These are phyloP conservation scores for Pteromalus puparum DNA, from an alignment of 1,140 invertebrate genomes.

Conservation along the genomic window DNA sequence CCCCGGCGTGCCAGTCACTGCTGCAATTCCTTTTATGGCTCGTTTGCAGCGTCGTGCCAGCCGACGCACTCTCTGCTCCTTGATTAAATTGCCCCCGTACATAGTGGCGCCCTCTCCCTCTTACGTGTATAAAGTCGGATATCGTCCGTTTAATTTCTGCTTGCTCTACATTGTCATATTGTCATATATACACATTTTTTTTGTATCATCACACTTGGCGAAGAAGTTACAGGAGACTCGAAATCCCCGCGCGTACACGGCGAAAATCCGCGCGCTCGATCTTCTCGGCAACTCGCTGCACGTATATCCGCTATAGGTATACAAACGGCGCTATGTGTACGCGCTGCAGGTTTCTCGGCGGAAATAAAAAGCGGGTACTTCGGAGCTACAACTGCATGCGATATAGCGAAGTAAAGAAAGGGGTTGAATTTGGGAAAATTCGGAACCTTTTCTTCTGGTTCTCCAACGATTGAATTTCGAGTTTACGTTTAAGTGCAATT, in stretches of 20 bases:
- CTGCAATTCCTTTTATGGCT: constrained; percentile 47
- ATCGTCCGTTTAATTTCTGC: neutral
- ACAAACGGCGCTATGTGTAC: too few relatives aligned
- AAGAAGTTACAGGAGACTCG: too few relatives aligned
- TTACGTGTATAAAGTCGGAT: neutral
- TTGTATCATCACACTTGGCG: too few relatives aligned
- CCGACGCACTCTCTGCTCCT: neutral
- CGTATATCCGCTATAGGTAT: too few relatives aligned
- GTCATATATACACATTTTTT: neutral
- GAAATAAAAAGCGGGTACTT: neutral
- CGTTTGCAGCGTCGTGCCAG: constrained; percentile 27
- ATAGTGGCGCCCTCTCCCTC: neutral
- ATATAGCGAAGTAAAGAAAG: too few relatives aligned
- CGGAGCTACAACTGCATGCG: neutral
- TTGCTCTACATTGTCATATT: neutral
- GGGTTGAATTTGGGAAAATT: too few relatives aligned
- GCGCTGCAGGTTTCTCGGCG: too few relatives aligned
- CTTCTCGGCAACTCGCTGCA: neutral
- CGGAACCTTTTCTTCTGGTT: too few relatives aligned
- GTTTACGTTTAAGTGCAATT: too few relatives aligned
- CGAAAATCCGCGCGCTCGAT: constrained; percentile 16
- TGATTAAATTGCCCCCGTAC: constrained; percentile 46
- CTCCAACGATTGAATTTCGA: too few relatives aligned
- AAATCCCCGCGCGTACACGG: neutral
- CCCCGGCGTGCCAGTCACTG: neutral